Base-by-base conservation (phyloP, 2,113 vertebrate species). In the Siphamia tubifer region DNA sequence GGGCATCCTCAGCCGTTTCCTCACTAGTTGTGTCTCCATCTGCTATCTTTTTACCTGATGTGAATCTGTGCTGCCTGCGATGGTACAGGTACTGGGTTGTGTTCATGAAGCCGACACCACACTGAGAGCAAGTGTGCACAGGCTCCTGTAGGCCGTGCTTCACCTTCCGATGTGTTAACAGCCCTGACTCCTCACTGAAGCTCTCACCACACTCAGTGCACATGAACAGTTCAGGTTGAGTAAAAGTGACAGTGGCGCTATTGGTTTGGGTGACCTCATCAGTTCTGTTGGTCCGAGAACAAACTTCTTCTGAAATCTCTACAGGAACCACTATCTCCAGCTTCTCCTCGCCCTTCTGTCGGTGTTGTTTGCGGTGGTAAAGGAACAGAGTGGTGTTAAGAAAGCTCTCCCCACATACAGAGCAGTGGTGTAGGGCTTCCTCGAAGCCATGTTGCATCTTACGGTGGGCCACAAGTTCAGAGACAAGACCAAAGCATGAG, bases 41-140 rank as follows among this genome's bases (percentile, higher is more conserved):
- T 1, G 3, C 61, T 6, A 47, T 12, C 21, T 67, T 53, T 2
- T 27, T 36, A 12, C 11, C 5, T 6, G 31, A 3, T 4, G 49
- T 54, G 51, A 56, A 21, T 19, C 65, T 43, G 72, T 92, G 87
- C 31, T 90, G 88, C 34, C 93, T 91, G 5, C 94, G 92, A 74
- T 98, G 96, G 79, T 98, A 98, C 9, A 98, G 89, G 87, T 93
- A 98, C 80, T 94, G 94, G 24, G 96, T 98, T 67, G 95, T 96
- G 83, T 94, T 98, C 88, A 95, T 94, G 54, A 98, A 98, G 34
- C 87, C 89, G 56, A 91, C 77, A 0, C 88, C 92, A 4, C 96
- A 98, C 0, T 92, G 70, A 4, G 38, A 6, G 61, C 96, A 98
- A 0, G 66, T 90, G 77, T 96, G 95, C 9, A 96, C 82, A 0